Conservation (phyloP, 2,113 vertebrate genomes). For the Carassius gibelio region DNA sequence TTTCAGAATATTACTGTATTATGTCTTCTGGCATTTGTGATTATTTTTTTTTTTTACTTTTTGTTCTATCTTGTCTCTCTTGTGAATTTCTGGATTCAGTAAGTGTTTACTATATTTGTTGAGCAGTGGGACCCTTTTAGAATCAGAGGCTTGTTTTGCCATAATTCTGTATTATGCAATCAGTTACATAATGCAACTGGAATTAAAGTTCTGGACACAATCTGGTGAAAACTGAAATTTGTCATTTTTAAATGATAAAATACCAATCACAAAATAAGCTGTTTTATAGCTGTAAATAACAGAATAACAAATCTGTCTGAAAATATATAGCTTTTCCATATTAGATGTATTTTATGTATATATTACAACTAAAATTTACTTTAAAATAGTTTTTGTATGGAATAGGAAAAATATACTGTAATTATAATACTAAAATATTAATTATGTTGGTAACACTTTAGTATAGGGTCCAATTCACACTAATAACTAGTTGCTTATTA, state of each 20-base stretch:
- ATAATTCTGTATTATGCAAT: background rate
- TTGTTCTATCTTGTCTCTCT: background rate
- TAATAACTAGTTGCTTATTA: no score
- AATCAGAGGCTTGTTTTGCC: background rate
- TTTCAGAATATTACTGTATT: background rate
- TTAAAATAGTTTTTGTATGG: background rate
- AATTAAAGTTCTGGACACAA: background rate
- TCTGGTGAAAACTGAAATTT: background rate
- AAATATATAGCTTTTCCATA: no score
- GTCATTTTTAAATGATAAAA: background rate
- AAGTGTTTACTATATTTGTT: background rate
- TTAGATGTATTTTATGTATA: no score
- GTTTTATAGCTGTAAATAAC: no score
- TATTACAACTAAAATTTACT: background rate
- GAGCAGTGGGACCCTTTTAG: background rate
- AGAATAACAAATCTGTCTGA: no score
- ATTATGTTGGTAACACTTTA: no score
- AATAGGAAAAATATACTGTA: background rate
- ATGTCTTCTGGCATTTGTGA: background rate
- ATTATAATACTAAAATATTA: no score
- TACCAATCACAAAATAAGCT: background rate
- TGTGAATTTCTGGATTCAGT: background rate
- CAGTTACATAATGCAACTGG: background rate
- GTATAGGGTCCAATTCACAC: no score
- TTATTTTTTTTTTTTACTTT: background rate